Base-by-base conservation (phyloP, 2,888 invertebrate species). In the Capitulum mitella region DNA sequence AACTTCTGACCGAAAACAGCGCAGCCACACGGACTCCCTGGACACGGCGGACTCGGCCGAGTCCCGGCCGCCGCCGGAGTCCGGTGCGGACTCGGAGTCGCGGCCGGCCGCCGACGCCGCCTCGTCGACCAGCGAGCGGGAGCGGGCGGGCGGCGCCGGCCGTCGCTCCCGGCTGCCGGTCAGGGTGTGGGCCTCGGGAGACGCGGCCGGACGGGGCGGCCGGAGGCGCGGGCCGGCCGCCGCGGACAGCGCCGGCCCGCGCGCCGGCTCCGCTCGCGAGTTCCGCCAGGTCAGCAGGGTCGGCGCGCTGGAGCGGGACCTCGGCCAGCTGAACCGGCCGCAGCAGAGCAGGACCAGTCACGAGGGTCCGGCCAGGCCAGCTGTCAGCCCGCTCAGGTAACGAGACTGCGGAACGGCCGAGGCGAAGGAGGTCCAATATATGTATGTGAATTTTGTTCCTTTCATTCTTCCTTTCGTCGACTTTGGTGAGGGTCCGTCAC, bases 381-480 rank as follows among this genome's bases (percentile, higher is more conserved):
- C 70, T 12, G 40, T 8, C 70, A 70, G 34, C 70, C 70, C 70
- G 70, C 70, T 70, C 70, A 70, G 70, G 70, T 70, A 8, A 29
- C n/a, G n/a, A n/a, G n/a, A n/a, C n/a, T n/a, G n/a, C n/a, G n/a
- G n/a, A n/a, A n/a, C n/a, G n/a, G n/a, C n/a, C n/a, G n/a, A n/a
- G n/a, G n/a, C n/a, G n/a, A n/a, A n/a, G n/a, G n/a, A n/a, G n/a
- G n/a, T n/a, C n/a, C n/a, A n/a, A n/a, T n/a, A n/a, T n/a, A n/a
- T n/a, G n/a, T n/a, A n/a, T n/a, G n/a, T n/a, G n/a, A n/a, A n/a
- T n/a, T n/a, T n/a, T n/a, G n/a, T n/a, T n/a, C n/a, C n/a, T n/a
- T n/a, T n/a, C n/a, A n/a, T n/a, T n/a, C n/a, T n/a, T n/a, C n/a
- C n/a, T n/a, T n/a, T n/a, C n/a, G n/a, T n/a, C n/a, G n/a, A n/a